These are phyloP conservation scores for Octopus bimaculoides DNA, from an alignment of 1,140 invertebrate genomes.

Conservation along the genomic window DNA sequence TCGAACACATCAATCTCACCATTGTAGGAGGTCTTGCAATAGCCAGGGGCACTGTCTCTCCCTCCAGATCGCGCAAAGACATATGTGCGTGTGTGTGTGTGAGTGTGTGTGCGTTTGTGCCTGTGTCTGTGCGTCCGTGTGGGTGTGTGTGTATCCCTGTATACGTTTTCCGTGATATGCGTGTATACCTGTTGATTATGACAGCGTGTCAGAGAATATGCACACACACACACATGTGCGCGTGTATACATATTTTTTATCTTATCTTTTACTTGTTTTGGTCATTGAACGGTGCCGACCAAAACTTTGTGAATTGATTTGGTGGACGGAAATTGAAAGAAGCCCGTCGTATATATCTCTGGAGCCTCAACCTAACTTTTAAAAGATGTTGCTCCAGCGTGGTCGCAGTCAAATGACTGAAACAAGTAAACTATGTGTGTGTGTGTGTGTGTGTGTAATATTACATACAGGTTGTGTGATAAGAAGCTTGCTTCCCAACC, in stretches of 20 bases:
- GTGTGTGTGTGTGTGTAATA: no score
- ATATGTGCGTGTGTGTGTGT: no score
- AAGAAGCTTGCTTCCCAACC: no score
- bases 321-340: neutral
- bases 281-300: neutral
- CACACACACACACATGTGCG: neutral
- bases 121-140: neutral
- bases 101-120: neutral
- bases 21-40: no score
- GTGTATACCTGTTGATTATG: neutral
- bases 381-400: neutral
- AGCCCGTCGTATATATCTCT: neutral
- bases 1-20: no score
- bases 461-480: no score
- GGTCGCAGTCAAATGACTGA: neutral
- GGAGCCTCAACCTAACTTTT: neutral
- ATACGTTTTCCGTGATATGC: neutral
- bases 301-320: neutral
- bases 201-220: neutral
- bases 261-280: no score
- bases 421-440: neutral
- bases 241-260: neutral
- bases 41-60: no score
- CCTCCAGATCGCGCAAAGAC: no score
- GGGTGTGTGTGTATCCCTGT: neutral